Percentiles rank a stretch among this genome's conserved stretches.
Conservation (phyloP, 2,888 invertebrate genomes). For the Rotaria magnacalcarata region DNA sequence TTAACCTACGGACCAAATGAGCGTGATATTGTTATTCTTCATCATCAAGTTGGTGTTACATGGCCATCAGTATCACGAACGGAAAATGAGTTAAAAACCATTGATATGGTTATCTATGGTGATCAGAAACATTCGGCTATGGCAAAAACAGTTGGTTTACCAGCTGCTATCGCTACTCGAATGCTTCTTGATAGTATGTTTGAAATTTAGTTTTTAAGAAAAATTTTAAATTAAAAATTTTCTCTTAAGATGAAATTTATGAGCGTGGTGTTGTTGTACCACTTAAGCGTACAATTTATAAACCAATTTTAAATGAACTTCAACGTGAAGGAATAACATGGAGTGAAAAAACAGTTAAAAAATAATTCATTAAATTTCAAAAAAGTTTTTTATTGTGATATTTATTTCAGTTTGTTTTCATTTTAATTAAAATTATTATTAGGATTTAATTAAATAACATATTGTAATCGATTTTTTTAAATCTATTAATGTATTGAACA, state of each 20-base stretch:
- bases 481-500: neutral
- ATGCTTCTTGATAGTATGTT: constrained; percentile 86
- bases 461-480: neutral
- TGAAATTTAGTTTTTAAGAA: neutral
- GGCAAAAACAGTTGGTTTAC: constrained; percentile 86
- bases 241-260: constrained; percentile 80
- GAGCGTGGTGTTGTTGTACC: constrained; percentile 85
- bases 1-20: constrained; percentile 62
- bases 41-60: constrained; percentile 83
- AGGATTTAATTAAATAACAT: neutral
- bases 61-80: constrained; percentile 79
- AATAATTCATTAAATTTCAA: neutral
- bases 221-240: neutral
- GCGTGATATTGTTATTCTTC: constrained; percentile 84
- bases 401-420: neutral
- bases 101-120: constrained; percentile 78
- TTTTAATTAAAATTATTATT: neutral
- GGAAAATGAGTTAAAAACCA: constrained; percentile 65
- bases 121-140: constrained; percentile 78
- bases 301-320: constrained; percentile 79
- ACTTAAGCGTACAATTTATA: constrained; percentile 81
- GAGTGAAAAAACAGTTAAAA: constrained; percentile 51
- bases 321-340: constrained; percentile 76
- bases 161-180: constrained; percentile 88
- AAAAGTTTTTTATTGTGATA: too few relatives aligned